phyloP scores from a whole-genome alignment of 2,797 vertebrate genomes.

The Gila robusta region DNA sequence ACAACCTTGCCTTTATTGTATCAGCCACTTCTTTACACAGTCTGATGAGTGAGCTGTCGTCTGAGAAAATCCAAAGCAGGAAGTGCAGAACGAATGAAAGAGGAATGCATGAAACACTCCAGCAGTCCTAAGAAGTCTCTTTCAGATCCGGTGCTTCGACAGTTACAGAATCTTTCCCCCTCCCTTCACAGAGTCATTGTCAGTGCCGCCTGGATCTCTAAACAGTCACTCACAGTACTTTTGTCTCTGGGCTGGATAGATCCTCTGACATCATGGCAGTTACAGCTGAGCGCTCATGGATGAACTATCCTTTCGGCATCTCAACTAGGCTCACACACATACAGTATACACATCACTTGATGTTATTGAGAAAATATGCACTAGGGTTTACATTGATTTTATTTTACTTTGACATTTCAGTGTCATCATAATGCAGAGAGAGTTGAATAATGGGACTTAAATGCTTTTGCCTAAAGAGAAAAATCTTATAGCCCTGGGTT shows the following conservation, averaged over 20 bases:
- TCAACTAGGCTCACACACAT: background rate
- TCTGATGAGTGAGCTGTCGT: slow-evolving; percentile 45
- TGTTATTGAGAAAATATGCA: background rate
- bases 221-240: slow-evolving; percentile 53
- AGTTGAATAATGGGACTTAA: background rate
- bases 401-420: background rate
- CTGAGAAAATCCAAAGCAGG: slow-evolving; percentile 42
- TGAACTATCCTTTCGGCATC: background rate
- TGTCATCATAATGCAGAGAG: background rate
- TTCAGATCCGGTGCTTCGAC: slow-evolving; percentile 32
- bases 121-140: slow-evolving; percentile 45
- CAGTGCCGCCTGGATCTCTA: slow-evolving; percentile 37
- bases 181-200: slow-evolving; percentile 37
- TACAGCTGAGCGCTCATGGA: slow-evolving; percentile 40
- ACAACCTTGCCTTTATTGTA: slow-evolving; percentile 53
- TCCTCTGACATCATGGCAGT: slow-evolving; percentile 51
- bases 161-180: slow-evolving; percentile 35
- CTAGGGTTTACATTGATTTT: slow-evolving; percentile 5
- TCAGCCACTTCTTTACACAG: slow-evolving; percentile 45
- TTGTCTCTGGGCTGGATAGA: slow-evolving; percentile 48
- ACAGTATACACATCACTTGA: background rate
- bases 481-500: background rate
- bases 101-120: slow-evolving; percentile 31
- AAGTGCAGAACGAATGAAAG: slow-evolving; percentile 45
- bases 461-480: background rate